A percentile compares a stretch with the other conserved stretches of the same genome.
Evolutionary conservation across 1,140 invertebrate species (phyloP).

Genomic region (Drosophila sp.): DNA sequence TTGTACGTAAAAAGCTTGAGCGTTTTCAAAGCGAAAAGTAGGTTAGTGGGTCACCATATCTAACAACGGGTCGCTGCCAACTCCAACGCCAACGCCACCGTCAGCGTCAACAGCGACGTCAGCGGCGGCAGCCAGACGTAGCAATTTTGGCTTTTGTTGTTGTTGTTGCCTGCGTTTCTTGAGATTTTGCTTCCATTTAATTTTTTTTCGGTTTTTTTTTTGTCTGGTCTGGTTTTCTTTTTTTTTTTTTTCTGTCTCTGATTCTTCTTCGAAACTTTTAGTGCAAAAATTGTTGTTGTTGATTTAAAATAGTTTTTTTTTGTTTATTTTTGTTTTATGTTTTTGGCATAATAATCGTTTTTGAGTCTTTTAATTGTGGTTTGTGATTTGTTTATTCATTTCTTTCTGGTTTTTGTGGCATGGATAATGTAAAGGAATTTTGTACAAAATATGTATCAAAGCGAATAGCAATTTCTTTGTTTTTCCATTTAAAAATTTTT

Average conservation of each 20-base stretch:
- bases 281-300: constrained; percentile 28
- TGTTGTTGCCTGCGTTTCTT: constrained; percentile 22
- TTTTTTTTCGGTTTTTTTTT: constrained; percentile 22
- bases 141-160: constrained; percentile 44
- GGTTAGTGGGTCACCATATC: constrained; percentile 83
- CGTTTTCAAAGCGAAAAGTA: constrained; percentile 75
- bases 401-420: constrained; percentile 16
- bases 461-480: constrained; percentile 7
- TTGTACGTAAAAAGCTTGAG: constrained; percentile 68
- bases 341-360: constrained; percentile 23
- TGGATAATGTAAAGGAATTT: constrained; percentile 12
- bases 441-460: not conserved
- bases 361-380: constrained; percentile 20
- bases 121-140: constrained; percentile 54
- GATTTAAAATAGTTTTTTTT: constrained; percentile 48
- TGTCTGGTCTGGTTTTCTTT: constrained; percentile 33
- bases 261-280: constrained; percentile 39
- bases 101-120: constrained; percentile 34
- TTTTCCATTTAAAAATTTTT: constrained; percentile 2
- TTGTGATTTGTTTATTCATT: constrained; percentile 15
- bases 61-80: constrained; percentile 67
- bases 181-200: constrained; percentile 14
- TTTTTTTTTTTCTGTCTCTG: constrained; percentile 37
- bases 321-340: constrained; percentile 21
- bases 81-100: constrained; percentile 27